phyloP scores from a whole-genome alignment of 2,113 vertebrate genomes.

The Polypterus senegalus region DNA sequence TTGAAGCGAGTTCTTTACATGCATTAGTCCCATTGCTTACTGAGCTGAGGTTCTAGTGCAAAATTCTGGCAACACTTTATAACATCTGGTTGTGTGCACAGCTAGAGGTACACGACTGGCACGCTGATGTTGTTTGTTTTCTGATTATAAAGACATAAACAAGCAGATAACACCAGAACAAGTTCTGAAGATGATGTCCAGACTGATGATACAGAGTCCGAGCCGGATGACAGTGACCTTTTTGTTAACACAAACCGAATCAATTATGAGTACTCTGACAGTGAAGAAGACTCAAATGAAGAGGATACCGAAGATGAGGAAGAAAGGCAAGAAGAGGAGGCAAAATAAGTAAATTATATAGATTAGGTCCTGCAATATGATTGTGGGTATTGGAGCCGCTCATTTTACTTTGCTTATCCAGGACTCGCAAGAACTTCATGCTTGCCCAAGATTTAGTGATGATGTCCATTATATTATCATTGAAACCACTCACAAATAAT shows the following conservation, averaged over 20 bases:
- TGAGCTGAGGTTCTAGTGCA: neutral
- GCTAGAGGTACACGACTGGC: neutral
- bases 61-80: no score
- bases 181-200: slow-evolving; percentile 19
- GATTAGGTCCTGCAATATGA: neutral
- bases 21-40: neutral
- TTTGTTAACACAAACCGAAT: slow-evolving; percentile 79
- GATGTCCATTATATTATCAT: no score
- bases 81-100: neutral
- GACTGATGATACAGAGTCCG: slow-evolving; percentile 36
- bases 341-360: neutral
- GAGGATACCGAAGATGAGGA: slow-evolving; percentile 28
- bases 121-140: neutral
- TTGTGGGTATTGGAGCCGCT: no score
- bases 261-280: slow-evolving; percentile 62
- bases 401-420: neutral
- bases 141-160: neutral
- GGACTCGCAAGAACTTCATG: neutral
- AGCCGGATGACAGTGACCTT: slow-evolving; percentile 64
- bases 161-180: neutral
- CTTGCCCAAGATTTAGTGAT: no score
- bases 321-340: slow-evolving; percentile 13
- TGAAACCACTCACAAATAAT: no score
- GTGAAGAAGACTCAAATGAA: slow-evolving; percentile 54
- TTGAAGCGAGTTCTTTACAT: no score